phyloP scores from a whole-genome alignment of 2,797 vertebrate genomes.

The Acrossocheilus fasciatus region DNA sequence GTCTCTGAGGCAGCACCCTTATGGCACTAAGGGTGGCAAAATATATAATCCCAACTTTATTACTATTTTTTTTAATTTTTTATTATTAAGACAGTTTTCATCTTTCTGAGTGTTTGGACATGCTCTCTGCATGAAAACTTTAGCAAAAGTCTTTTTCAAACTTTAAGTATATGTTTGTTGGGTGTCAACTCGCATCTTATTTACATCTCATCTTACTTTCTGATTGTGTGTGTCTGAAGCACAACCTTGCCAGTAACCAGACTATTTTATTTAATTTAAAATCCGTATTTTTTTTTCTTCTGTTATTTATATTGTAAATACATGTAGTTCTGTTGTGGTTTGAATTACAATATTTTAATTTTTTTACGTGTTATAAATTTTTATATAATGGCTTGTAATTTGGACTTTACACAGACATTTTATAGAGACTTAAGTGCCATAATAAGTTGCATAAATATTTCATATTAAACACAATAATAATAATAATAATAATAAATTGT shows the following conservation, averaged over 20 bases:
- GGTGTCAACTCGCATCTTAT: not conserved
- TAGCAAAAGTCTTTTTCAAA: conserved; percentile 4
- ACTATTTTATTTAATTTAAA: not conserved
- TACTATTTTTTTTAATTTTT: not conserved
- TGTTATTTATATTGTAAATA: no score
- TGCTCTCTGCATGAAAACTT: conserved; percentile 56
- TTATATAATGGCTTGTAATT: no score
- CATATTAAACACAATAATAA: no score
- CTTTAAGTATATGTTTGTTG: conserved; percentile 5
- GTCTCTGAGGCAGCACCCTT: not conserved
- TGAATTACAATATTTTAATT: not conserved
- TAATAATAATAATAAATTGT: not conserved
- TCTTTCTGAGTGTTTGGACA: conserved; percentile 14
- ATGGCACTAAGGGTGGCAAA: not conserved
- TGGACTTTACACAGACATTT: not conserved
- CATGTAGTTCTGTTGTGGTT: not conserved
- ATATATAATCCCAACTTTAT: not conserved
- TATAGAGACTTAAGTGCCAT: not conserved
- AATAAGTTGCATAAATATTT: not conserved
- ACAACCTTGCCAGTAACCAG: conserved; percentile 7
- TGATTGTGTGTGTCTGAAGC: conserved; percentile 17
- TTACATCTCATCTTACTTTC: not conserved
- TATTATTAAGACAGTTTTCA: not conserved
- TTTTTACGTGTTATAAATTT: no score
- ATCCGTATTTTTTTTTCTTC: not conserved